Evolutionary conservation across 1,140 invertebrate species (phyloP), one percentile per base, ranked within the genome.

Genomic region (Drosophila cardini): DNA sequence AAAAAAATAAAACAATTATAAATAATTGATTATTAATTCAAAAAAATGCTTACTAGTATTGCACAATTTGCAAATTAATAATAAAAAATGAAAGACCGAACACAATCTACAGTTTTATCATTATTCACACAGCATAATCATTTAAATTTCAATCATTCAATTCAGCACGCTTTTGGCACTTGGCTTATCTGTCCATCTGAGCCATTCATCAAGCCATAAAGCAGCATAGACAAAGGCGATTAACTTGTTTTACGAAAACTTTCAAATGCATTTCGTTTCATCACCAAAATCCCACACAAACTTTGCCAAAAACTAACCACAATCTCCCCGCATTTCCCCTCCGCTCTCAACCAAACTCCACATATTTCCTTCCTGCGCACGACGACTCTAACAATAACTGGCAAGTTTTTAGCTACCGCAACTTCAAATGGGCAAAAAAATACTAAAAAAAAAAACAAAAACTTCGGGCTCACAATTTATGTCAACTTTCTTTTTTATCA

Each of bases 401-500:
- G 62, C 65, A 76, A 75, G 38, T 64, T 60, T 70, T 71, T 63
- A 55, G 64, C 64, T 69, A 61, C 64, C 64, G 72, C 80, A 72
- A 74, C 73, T 75, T 70, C 60, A 78, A 81, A 63, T 63, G 61
- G 58, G 67, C 67, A 67, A 71, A 46, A 46, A 21, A 26, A 26
- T 4, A 26, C 46, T 32, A 63, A 65, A 45, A 53, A 57, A 61
- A 53, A 53, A 76, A 43, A 1, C 9, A 81, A 64, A 72, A 57
- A 73, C 73, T 55, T 73, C 36, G 11, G 36, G 55, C 45, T 42
- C 72, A 83, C 76, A 87, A 87, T 87, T 87, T 87, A 86, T 86
- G 83, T 87, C 79, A 87, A 87, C 83, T 87, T 87, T 87, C 83
- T 89, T 87, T 78, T 86, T 87, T 79, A 87, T 87, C 79, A 89